Base-by-base conservation (phyloP, 2,888 invertebrate species). In the Hoplodrina ambigua region DNA sequence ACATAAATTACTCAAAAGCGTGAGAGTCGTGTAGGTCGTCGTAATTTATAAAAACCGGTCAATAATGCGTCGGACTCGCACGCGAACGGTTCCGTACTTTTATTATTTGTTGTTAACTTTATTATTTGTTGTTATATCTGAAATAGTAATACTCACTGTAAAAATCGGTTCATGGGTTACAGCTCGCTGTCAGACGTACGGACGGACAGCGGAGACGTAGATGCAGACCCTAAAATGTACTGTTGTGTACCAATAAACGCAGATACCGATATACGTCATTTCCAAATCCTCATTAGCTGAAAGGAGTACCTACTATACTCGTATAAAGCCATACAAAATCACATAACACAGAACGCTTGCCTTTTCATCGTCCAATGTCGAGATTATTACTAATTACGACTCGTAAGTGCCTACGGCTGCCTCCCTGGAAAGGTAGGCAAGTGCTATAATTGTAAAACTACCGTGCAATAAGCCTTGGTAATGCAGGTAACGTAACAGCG, bases 381-480 rank as follows among this genome's bases (percentile, higher is more conserved):
- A 49, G 56, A 11, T 49, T 17, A 52, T 78, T 50, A 25, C 33
- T 55, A 49, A 64, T 50, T 49, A 49, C 6, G n/a, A 17, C n/a
- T 52, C n/a, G 8, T 61, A 11, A 1, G 49, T 50, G 8, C 10
- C 3, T n/a, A 13, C 17, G 41, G 37, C 20, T 56, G 49, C 41
- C 41, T 44, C 17, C 11, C 19, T 49, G 4, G 10, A 55, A 53
- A 41, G 20, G 59, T 60, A 53, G 19, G n/a, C 57, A 50, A 60
- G 19, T 30, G 19, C 19, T 19, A 54, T 57, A 19, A 55, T 55
- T 62, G 49, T 33, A 54, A 17, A 53, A 53, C 53, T 49, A n/a
- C 20, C 25, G 15, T 25, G 46, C n/a, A 56, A 59, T 33, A 41
- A 41, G 20, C 25, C 13, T 61, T 37, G 33, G 30, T 49, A 68